A percentile compares a stretch with the other conserved stretches of the same genome.
Conservation (phyloP, 2,797 vertebrate species). For the Orientallactaga sibirica region DNA sequence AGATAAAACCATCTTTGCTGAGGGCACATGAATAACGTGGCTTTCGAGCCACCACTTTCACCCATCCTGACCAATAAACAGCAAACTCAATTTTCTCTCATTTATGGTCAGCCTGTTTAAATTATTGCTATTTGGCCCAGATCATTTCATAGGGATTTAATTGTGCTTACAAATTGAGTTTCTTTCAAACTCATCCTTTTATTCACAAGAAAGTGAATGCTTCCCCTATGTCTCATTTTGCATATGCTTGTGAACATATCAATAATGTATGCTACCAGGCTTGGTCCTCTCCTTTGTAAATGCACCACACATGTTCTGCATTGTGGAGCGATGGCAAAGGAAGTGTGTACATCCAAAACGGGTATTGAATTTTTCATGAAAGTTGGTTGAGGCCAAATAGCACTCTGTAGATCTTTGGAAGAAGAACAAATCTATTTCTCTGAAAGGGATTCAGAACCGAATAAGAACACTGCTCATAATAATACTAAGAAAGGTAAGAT, state of each 20-base stretch:
- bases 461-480: not conserved
- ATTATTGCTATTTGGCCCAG: constrained; percentile 67
- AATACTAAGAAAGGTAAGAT: not conserved
- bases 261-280: constrained; percentile 68
- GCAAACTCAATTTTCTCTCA: constrained; percentile 68
- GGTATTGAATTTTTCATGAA: constrained; percentile 79
- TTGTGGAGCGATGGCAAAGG: constrained; percentile 67
- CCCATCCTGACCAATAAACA: constrained; percentile 45
- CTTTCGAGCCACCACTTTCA: not conserved
- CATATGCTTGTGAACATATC: constrained; percentile 69
- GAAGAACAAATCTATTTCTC: constrained; percentile 37
- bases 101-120: constrained; percentile 76
- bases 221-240: constrained; percentile 64
- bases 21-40: not conserved
- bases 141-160: constrained; percentile 72
- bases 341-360: constrained; percentile 46
- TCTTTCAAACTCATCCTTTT: constrained; percentile 67
- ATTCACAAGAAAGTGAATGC: constrained; percentile 50
- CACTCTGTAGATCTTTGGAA: constrained; percentile 35
- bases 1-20: not conserved
- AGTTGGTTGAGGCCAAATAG: constrained; percentile 38
- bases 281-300: constrained; percentile 42
- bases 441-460: constrained; percentile 30
- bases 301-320: constrained; percentile 70
- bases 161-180: constrained; percentile 71